Evolutionary conservation across 2,888 invertebrate species (phyloP).

Genomic region (Agonopterix alstromeriana): DNA sequence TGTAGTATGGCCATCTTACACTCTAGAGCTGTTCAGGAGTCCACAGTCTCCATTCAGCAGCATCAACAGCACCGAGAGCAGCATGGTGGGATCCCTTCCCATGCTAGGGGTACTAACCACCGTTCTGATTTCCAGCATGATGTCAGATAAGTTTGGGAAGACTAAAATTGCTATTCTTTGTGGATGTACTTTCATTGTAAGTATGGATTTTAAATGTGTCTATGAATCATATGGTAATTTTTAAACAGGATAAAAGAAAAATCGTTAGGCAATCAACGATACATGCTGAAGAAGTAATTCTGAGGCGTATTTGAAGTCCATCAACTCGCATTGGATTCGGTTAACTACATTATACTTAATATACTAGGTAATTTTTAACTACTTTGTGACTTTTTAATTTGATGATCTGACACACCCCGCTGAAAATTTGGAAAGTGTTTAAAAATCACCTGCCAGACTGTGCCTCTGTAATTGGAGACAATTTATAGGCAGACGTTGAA

Average conservation of each 20-base stretch:
- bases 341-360: not conserved
- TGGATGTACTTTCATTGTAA: not conserved
- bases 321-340: not conserved
- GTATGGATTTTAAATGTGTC: not conserved
- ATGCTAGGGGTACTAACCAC: conserved; percentile 25
- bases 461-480: no score
- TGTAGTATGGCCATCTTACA: conserved; percentile 31
- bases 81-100: conserved; percentile 24
- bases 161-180: not conserved
- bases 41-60: conserved; percentile 22
- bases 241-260: not conserved
- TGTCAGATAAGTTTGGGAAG: not conserved
- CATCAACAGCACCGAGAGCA: conserved; percentile 15
- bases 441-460: no score
- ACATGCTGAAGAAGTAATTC: no score
- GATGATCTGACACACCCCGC: no score
- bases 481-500: no score
- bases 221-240: not conserved
- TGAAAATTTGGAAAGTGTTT: no score
- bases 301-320: not conserved
- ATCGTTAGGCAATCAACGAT: no score
- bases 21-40: conserved; percentile 19
- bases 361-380: no score
- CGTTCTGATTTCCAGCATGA: not conserved
- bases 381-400: no score